Evolutionary conservation across 2,797 vertebrate genomes (phyloP).

Genomic region (Anguilla obscura): DNA sequence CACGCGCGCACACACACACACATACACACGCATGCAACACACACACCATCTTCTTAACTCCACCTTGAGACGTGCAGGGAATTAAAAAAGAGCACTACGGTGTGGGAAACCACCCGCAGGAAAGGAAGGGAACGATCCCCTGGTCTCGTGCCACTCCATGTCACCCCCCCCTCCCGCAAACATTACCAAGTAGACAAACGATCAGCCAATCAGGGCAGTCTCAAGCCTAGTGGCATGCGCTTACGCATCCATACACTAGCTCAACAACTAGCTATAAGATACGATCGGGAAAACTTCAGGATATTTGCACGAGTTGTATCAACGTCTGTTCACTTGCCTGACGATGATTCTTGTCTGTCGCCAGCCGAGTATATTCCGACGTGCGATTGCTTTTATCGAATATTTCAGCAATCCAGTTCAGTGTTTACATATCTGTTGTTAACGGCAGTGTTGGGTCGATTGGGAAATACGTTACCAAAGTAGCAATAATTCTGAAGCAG

Average conservation of each 20-base stretch:
- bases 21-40: not conserved
- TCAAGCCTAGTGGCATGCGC: not conserved
- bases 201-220: constrained; percentile 9
- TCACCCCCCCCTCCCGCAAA: not conserved
- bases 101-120: constrained; percentile 49
- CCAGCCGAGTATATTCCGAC: not conserved
- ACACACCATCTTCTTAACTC: constrained; percentile 42
- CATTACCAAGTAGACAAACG: not conserved
- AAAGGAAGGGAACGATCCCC: not conserved
- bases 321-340: not conserved
- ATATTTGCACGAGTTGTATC: constrained; percentile 1
- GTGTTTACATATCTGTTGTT: not conserved
- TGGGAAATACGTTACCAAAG: not conserved
- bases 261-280: constrained; percentile 8
- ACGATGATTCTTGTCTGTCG: not conserved
- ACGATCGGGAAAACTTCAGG: not conserved
- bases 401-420: not conserved
- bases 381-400: not conserved
- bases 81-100: constrained; percentile 57
- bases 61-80: constrained; percentile 66
- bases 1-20: not conserved
- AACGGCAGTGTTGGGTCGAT: not conserved
- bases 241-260: constrained; percentile 14
- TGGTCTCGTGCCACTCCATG: constrained; percentile 5
- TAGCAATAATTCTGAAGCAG: not conserved